Percentiles rank a stretch among this genome's conserved stretches.
Conservation (phyloP, 2,113 vertebrate genomes). For the Pantherophis guttatus region DNA sequence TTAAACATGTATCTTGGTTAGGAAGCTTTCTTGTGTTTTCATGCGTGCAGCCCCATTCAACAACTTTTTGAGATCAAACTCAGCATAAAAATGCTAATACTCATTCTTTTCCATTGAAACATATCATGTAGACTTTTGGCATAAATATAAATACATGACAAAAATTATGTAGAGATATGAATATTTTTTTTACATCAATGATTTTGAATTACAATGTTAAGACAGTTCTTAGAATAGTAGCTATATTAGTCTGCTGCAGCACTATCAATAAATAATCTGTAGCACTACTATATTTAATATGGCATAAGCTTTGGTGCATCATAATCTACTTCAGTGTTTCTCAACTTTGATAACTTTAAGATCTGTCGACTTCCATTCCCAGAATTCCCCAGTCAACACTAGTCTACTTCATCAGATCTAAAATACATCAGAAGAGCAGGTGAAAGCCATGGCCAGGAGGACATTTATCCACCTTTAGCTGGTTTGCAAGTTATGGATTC, state of each 20-base stretch:
- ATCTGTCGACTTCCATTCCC: neutral
- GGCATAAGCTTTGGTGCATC: neutral
- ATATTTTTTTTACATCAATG: neutral
- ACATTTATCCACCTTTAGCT: neutral
- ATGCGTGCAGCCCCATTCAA: neutral
- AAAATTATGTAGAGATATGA: neutral
- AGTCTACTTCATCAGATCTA: neutral
- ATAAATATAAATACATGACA: no score
- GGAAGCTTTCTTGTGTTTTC: neutral
- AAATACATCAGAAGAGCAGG: neutral
- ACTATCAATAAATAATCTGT: neutral
- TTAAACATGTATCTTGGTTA: neutral
- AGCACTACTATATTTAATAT: neutral
- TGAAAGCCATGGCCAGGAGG: neutral
- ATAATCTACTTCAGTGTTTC: neutral
- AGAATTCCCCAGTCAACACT: neutral
- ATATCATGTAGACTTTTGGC: neutral
- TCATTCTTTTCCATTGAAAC: neutral
- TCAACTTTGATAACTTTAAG: neutral
- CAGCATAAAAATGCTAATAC: neutral
- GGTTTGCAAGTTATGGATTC: neutral
- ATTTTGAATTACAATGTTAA: neutral
- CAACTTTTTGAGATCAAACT: neutral
- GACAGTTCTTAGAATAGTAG: neutral
- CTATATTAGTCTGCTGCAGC: neutral